These are phyloP conservation scores for Cromileptes altivelis DNA, from an alignment of 2,113 vertebrate species.

Conservation along the genomic window DNA sequence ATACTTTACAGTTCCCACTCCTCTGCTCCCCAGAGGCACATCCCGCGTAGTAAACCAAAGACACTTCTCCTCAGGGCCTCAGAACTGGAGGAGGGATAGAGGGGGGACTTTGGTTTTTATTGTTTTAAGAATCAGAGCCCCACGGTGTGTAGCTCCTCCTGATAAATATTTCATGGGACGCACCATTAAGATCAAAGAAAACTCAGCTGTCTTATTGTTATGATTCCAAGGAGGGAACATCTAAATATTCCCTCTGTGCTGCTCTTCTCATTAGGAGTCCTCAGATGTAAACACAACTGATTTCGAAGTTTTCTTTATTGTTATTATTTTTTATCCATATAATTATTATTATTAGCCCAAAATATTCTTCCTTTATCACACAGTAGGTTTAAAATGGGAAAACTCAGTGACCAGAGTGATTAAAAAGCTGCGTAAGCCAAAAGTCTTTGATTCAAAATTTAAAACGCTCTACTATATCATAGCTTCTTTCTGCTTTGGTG, in stretches of 20 bases:
- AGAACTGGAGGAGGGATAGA: slow-evolving; percentile 19
- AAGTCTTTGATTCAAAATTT: background rate
- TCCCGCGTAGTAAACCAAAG: slow-evolving; percentile 37
- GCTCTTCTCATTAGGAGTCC: slow-evolving; percentile 34
- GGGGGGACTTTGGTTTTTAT: slow-evolving; percentile 50
- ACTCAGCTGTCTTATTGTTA: slow-evolving; percentile 48
- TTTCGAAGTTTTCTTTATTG: slow-evolving; percentile 1
- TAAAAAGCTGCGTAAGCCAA: background rate
- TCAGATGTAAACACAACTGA: slow-evolving; percentile 44
- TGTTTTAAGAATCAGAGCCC: slow-evolving; percentile 65
- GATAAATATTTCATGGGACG: slow-evolving; percentile 73
- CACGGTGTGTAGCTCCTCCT: slow-evolving; percentile 58
- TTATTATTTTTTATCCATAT: background rate
- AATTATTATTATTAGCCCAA: background rate
- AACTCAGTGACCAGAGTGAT: background rate
- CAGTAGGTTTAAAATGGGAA: background rate
- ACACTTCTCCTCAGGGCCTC: slow-evolving; percentile 40
- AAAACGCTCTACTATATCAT: background rate
- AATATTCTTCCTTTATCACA: background rate
- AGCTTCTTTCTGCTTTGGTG: background rate
- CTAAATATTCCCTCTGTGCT: slow-evolving; percentile 36
- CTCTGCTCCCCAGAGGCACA: slow-evolving; percentile 43
- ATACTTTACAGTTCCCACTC: slow-evolving; percentile 46
- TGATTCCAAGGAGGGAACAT: slow-evolving; percentile 52
- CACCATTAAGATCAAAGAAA: slow-evolving; percentile 65